Evolutionary conservation across 2,888 invertebrate genomes (phyloP).

Genomic region (Microctonus hyperodae): DNA sequence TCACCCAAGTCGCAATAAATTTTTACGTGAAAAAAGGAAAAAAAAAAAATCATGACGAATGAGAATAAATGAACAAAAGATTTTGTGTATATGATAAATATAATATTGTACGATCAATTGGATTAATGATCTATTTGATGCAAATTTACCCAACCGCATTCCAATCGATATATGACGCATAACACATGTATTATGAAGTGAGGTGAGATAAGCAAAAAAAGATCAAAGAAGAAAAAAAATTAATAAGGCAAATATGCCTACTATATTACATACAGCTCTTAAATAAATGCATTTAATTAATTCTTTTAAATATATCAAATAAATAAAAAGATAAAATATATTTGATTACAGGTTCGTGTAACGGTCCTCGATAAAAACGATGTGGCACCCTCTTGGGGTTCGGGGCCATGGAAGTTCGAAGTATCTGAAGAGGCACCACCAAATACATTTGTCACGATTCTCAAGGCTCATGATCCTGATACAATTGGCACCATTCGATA

Average conservation of each 20-base stretch:
- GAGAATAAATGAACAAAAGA: conserved; percentile 15
- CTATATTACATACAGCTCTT: conserved; percentile 31
- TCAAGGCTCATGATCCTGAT: conserved; percentile 86
- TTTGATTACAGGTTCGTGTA: conserved; percentile 78
- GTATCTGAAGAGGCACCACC: conserved; percentile 88
- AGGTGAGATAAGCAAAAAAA: not conserved
- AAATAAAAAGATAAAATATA: conserved; percentile 36
- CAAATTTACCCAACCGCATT: not conserved
- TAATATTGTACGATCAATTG: conserved; percentile 16
- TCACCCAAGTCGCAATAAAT: conserved; percentile 18
- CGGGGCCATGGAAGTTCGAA: conserved; percentile 74
- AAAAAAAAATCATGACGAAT: not conserved
- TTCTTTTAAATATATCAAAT: conserved; percentile 29
- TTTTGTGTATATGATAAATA: conserved; percentile 17
- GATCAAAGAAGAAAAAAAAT: not conserved
- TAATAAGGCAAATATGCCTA: not conserved
- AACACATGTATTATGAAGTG: conserved; percentile 6
- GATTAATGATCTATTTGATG: conserved; percentile 23
- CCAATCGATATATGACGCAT: not conserved
- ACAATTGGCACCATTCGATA: conserved; percentile 81
- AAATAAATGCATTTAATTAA: no score
- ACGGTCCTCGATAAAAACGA: conserved; percentile 91
- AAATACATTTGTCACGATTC: conserved; percentile 78
- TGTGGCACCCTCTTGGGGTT: conserved; percentile 88
- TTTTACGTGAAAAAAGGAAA: conserved; percentile 9